A percentile compares a stretch with the other conserved stretches of the same genome.
phyloP scores from a whole-genome alignment of 2,797 vertebrate species.

The Benthosema pterotum region DNA sequence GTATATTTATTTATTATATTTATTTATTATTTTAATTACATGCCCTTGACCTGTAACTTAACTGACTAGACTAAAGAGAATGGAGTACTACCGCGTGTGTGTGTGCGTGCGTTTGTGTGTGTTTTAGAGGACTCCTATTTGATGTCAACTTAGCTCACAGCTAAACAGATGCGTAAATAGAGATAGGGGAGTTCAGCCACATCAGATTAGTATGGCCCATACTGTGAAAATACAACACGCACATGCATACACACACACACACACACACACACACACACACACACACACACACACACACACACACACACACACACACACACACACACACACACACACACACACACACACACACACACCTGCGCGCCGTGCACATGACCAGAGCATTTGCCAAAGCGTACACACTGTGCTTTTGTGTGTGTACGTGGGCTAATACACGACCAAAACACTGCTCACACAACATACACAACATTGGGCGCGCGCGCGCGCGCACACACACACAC shows the following conservation, averaged over 20 bases:
- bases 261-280: conserved; percentile 18
- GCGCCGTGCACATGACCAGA: not conserved
- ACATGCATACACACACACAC: conserved; percentile 15
- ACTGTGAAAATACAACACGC: conserved; percentile 55
- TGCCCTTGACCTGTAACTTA: no score
- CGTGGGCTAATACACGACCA: no score
- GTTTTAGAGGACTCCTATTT: conserved; percentile 50
- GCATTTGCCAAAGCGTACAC: not conserved
- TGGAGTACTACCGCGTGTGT: not conserved
- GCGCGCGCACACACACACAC: conserved; percentile 12
- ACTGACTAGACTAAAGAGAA: no score
- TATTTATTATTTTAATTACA: no score
- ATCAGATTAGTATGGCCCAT: conserved; percentile 71
- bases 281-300: conserved; percentile 29
- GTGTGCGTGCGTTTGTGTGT: not conserved
- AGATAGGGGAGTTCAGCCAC: conserved; percentile 65
- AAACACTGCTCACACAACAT: conserved; percentile 54
- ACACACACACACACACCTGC: conserved; percentile 26
- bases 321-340: conserved; percentile 18
- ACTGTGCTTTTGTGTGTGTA: no score
- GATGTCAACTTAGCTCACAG: conserved; percentile 69
- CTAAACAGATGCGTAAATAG: conserved; percentile 78
- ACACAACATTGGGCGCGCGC: conserved; percentile 29
- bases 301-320: conserved; percentile 12
- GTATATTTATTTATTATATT: no score